Conservation (phyloP, 2,113 vertebrate genomes). For the Sebastes fasciatus region DNA sequence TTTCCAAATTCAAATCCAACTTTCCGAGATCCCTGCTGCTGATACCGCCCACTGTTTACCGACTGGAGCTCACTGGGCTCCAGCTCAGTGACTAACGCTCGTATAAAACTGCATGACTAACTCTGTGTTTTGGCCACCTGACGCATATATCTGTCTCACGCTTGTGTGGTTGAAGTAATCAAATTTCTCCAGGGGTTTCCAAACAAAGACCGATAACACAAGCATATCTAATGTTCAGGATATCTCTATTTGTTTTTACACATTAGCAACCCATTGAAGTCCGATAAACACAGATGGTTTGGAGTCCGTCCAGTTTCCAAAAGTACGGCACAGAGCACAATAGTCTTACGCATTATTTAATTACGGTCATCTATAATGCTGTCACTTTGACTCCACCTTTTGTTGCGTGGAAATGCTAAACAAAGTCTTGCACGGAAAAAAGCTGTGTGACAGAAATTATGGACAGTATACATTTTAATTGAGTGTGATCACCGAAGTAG, state of each 20-base stretch:
- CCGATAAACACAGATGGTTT: conserved; percentile 77
- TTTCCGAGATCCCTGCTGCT: conserved; percentile 39
- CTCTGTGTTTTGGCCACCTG: conserved; percentile 49
- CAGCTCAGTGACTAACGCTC: conserved; percentile 67
- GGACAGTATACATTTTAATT: conserved; percentile 25
- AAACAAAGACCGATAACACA: conserved; percentile 63
- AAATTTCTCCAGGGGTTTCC: conserved; percentile 60
- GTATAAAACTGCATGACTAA: conserved; percentile 70
- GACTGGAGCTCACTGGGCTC: conserved; percentile 47
- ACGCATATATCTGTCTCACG: conserved; percentile 48
- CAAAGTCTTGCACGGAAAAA: conserved; percentile 45
- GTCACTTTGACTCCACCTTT: conserved; percentile 69
- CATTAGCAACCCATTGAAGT: conserved; percentile 68
- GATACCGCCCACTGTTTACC: conserved; percentile 55
- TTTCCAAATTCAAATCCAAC: conserved; percentile 37
- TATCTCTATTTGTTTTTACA: conserved; percentile 79
- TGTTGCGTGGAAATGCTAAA: conserved; percentile 33
- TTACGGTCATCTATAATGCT: conserved; percentile 74
- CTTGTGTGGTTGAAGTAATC: conserved; percentile 64
- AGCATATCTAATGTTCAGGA: conserved; percentile 66
- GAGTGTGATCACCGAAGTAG: conserved; percentile 12
- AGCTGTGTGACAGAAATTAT: conserved; percentile 33
- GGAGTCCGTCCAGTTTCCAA: conserved; percentile 75
- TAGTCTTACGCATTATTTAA: conserved; percentile 69
- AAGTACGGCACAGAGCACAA: conserved; percentile 69